Evolutionary conservation across 2,888 invertebrate species (phyloP).

Genomic region (Netelia inedita): DNA sequence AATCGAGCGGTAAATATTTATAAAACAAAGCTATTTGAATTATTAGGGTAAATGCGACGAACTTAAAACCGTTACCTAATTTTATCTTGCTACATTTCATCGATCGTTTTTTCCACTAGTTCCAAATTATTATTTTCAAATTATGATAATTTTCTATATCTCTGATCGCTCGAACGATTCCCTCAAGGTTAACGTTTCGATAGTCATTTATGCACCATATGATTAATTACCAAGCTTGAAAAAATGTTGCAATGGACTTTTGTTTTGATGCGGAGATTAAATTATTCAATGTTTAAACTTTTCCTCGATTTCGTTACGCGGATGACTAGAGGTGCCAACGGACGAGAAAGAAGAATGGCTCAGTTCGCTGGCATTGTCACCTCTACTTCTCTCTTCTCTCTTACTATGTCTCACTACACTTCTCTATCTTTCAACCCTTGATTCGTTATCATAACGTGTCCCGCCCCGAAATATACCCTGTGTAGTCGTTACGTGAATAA

Average conservation of each 20-base stretch:
- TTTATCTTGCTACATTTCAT: too few relatives aligned
- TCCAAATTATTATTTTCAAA: too few relatives aligned
- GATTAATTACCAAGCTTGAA: background rate
- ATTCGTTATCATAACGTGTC: constrained; percentile 23
- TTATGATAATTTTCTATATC: too few relatives aligned
- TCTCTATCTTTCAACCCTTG: constrained; percentile 13
- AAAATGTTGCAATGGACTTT: background rate
- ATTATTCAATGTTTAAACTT: constrained; percentile 4
- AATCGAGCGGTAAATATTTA: too few relatives aligned
- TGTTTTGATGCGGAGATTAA: background rate
- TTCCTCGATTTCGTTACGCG: background rate
- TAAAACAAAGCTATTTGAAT: too few relatives aligned
- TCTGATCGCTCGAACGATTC: background rate
- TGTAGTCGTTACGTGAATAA: constrained; percentile 72
- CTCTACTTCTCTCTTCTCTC: constrained; percentile 19
- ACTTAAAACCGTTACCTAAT: too few relatives aligned
- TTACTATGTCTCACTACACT: constrained; percentile 2
- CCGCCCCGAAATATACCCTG: constrained; percentile 65
- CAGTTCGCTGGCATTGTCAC: constrained; percentile 28
- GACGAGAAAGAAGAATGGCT: constrained; percentile 29
- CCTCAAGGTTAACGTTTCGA: background rate
- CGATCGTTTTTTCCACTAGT: too few relatives aligned
- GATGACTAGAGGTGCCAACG: background rate
- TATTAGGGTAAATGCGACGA: too few relatives aligned
- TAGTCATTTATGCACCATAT: background rate